These are phyloP conservation scores for Amphipyra tragopoginis DNA, from an alignment of 2,888 invertebrate species.

Conservation along the genomic window DNA sequence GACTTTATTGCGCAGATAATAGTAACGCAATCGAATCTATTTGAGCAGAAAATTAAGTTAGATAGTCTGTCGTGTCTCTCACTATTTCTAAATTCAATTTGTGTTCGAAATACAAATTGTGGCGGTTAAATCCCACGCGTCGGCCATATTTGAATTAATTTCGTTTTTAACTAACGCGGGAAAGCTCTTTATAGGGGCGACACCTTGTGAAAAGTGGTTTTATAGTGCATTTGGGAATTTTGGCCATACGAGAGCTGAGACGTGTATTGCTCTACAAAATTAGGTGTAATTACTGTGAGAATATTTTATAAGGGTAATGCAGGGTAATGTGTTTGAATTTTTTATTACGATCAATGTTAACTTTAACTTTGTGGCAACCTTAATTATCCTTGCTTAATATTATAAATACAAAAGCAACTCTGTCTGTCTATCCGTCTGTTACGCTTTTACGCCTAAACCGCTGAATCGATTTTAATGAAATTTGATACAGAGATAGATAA, in stretches of 20 bases:
- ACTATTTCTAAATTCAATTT: constrained; percentile 83
- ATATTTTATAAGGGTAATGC: constrained; percentile 54
- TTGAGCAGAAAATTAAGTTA: constrained; percentile 69
- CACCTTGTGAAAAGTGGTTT: constrained; percentile 72
- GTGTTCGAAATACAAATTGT: constrained; percentile 82
- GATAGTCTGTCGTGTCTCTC: constrained; percentile 71
- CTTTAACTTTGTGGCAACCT: constrained; percentile 7
- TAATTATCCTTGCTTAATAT: too few species aligned
- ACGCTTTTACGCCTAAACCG: too few species aligned
- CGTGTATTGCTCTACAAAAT: constrained; percentile 56
- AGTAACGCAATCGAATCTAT: constrained; percentile 63
- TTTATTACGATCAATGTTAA: constrained; percentile 26
- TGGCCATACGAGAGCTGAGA: constrained; percentile 55
- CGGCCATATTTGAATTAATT: constrained; percentile 83
- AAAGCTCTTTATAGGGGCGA: constrained; percentile 74
- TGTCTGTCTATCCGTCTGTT: too few species aligned
- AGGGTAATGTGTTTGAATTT: constrained; percentile 38
- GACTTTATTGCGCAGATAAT: constrained; percentile 62
- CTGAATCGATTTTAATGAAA: too few species aligned
- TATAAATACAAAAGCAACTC: too few species aligned
- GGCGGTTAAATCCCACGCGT: constrained; percentile 77
- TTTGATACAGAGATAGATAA: too few species aligned
- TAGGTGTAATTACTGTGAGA: constrained; percentile 60
- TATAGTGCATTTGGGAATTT: constrained; percentile 68
- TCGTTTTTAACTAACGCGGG: constrained; percentile 80